Evolutionary conservation across 2,888 invertebrate species (phyloP), one percentile per base, ranked within the genome.

Genomic region (Polydrusus pterygomalis): DNA sequence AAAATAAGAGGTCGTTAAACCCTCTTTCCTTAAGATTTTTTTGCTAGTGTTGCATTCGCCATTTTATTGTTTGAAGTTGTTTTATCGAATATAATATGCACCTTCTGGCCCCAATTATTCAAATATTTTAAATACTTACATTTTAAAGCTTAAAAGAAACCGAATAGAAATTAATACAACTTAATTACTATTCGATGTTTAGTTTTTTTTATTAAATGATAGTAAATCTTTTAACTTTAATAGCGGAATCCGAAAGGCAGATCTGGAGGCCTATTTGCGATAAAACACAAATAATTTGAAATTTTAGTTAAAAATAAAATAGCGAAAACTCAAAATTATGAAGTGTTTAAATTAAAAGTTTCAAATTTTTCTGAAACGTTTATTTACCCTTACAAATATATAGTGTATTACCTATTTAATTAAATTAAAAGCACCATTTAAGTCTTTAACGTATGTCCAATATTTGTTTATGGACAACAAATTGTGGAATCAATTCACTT

Each of bases 381-480:
- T 25, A 68, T 13, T 68, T 68, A 68, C 18, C 45, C 68, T 43
- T 68, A 43, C 34, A 56, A 54, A 51, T 18, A 51, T 18, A 20
- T 45, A 51, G 25, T 54, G 54, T 67, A 67, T 67, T 67, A 67
- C 43, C 58, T 56, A 67, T 18, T 11, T 40, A 54, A 54, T 67
- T 54, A 69, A 69, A 40, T 69, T 58, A 69, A 65, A 72, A 72
- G 72, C 72, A 72, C 72, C 72, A 72, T 72, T 72, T 71, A 51
- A 70, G 70, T 62, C 62, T 62, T 45, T 47, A 60, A 69, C 20
- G 47, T 70, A 70, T 49, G 62, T 58, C 15, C 68, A 58, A 69
- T 58, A 25, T 58, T 69, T 20, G 58, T 30, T 58, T 43, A 56
- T 30, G 58, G 15, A 38, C 38, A 30, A 60, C 58, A 38, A 45